Conservation (phyloP, 2,113 vertebrate species). For the Ictalurus punctatus region DNA sequence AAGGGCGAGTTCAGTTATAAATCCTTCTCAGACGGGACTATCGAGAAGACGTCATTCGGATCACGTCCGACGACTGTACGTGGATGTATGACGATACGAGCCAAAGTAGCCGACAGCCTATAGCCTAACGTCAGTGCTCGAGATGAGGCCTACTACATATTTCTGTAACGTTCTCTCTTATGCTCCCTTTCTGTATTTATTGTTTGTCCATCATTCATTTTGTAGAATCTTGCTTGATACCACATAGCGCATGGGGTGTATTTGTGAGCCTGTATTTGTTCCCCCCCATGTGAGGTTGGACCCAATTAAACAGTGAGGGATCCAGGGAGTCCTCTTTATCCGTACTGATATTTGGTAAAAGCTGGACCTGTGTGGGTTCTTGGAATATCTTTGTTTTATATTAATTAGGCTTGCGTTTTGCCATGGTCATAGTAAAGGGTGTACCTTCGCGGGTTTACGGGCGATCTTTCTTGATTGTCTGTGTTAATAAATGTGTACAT, state of each 20-base stretch:
- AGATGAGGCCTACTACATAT: not conserved
- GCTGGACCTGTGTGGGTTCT: not conserved
- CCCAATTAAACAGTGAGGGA: not conserved
- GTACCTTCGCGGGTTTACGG: not conserved
- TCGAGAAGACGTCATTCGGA: not conserved
- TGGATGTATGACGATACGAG: no score
- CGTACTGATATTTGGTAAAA: not conserved
- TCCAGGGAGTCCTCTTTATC: not conserved
- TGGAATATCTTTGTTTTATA: not conserved
- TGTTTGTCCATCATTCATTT: not conserved
- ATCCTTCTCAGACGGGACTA: not conserved
- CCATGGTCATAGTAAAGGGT: not conserved
- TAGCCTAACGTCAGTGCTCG: not conserved
- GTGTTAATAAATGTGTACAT: not conserved
- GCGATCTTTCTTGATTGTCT: not conserved
- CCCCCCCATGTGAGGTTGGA: not conserved
- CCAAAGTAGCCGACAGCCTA: not conserved
- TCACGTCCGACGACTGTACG: not conserved
- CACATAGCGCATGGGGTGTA: not conserved
- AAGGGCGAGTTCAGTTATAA: not conserved
- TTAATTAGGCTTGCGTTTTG: not conserved
- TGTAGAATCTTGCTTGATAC: not conserved
- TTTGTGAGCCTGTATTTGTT: not conserved
- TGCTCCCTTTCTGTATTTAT: not conserved
- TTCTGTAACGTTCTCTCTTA: not conserved